These are phyloP conservation scores for Vulpes lagopus DNA, from an alignment of 2,113 vertebrate genomes.

Conservation along the genomic window DNA sequence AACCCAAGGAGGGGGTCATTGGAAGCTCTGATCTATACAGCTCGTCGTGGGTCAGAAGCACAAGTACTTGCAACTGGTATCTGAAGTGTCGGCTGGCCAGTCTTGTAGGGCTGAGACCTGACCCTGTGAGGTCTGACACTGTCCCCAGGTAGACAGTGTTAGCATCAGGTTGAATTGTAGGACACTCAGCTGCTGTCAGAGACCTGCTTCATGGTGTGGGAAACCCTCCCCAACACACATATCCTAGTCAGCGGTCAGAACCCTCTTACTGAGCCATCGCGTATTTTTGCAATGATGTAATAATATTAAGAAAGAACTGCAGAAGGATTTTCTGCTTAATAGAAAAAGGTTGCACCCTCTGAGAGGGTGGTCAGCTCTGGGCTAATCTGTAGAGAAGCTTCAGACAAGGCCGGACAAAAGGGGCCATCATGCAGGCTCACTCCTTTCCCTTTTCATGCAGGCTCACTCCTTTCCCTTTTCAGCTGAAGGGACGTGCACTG, in stretches of 20 bases:
- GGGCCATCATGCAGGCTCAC: no score
- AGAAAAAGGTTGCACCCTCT: rapidly evolving
- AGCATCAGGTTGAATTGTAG: not conserved
- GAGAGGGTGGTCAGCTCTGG: not conserved
- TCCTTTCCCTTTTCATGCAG: no score
- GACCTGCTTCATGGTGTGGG: not conserved
- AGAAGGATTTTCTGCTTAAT: not conserved
- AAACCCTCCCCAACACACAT: not conserved
- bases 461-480: rapidly evolving
- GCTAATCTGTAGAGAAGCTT: rapidly evolving
- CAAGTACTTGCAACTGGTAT: not conserved
- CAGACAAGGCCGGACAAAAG: no score
- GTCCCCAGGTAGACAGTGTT: not conserved
- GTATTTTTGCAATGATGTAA: not conserved
- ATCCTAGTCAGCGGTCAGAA: not conserved
- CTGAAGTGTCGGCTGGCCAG: not conserved
- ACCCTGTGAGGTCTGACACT: not conserved
- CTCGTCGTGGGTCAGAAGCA: not conserved
- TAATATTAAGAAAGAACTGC: not conserved
- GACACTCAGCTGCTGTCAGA: not conserved
- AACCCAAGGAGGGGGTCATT: not conserved
- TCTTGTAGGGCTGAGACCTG: not conserved
- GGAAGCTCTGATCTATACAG: not conserved
- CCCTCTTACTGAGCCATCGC: not conserved
- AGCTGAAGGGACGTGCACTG: rapidly evolving